Evolutionary conservation across 2,797 vertebrate genomes (phyloP), one percentile per base, ranked within the genome.

Genomic region (Pangasius mekongensis): DNA sequence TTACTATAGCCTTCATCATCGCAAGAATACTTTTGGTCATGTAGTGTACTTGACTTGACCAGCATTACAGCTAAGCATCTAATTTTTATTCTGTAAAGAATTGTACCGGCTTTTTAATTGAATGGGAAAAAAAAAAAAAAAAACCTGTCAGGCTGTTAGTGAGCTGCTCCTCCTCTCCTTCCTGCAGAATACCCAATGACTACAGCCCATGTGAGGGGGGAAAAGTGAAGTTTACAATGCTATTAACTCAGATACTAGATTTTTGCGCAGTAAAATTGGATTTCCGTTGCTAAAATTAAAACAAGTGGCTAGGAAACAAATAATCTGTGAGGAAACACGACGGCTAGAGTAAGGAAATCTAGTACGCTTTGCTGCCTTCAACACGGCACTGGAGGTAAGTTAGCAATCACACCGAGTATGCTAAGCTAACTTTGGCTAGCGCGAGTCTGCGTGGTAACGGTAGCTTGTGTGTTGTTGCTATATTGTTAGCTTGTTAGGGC

Each of bases 181-280:
- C 84, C 82, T 89, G 76, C 64, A 83, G 49, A 76, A 83, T 56
- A 80, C 39, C 83, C 86, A 83, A 66, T 89, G 84, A 91, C 62
- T 85, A 80, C 80, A 76, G 71, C 43, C 78, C 83, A 80, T 87
- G 87, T 91, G 69, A 52, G 82, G 20, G 10, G 64, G 14, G 39
- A 83, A 90, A 90, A 89, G 90, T 91, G 87, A 90, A 90, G 90
- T 92, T 90, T 87, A 88, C 71, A 83, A 91, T 90, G 90, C 60
- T n/a, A 2, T 33, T 52, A 49, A 74, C 56, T 33, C 52, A 24
- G n/a, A 39, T 54, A 87, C 76, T 80, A 52, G 52, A 83, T 58
- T 87, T 22, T 5, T 22, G 52, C 14, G n/a, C 49, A 1, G 2
- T 58, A 67, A 6, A n/a, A 56, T 20, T 33, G 56, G 81, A 39